Evolutionary conservation across 2,888 invertebrate genomes (phyloP).

Genomic region (Ormia ochracea): DNA sequence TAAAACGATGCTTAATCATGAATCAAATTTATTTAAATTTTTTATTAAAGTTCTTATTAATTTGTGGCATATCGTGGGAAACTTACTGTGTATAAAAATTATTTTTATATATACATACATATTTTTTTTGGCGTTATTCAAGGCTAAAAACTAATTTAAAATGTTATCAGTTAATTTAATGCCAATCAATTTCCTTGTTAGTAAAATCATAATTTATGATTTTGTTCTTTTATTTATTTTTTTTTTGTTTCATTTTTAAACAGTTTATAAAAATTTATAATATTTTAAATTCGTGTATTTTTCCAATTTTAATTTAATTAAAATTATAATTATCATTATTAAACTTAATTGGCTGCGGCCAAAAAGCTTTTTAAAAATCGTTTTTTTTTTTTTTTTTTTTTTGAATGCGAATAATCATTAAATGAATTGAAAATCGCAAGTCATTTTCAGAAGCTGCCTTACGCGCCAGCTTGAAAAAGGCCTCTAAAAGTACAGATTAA

Average conservation of each 20-base stretch:
- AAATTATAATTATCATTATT: slow-evolving; percentile 51
- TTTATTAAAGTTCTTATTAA: too few species aligned
- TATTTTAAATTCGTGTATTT: neutral
- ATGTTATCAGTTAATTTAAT: slow-evolving; percentile 10
- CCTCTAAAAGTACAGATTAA: neutral
- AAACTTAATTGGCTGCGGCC: slow-evolving; percentile 39
- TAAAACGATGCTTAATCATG: too few species aligned
- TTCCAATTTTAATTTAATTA: slow-evolving; percentile 26
- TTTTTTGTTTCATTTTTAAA: neutral
- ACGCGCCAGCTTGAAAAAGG: neutral
- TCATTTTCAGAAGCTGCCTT: neutral
- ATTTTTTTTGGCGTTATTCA: too few species aligned
- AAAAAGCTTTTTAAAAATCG: too few species aligned
- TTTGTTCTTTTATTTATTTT: neutral
- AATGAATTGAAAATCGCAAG: neutral
- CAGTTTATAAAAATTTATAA: neutral
- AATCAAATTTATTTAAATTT: too few species aligned
- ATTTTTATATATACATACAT: neutral
- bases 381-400: neutral
- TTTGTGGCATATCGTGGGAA: slow-evolving; percentile 5
- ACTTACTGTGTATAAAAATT: neutral
- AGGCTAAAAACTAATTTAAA: slow-evolving; percentile 10
- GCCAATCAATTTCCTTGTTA: slow-evolving; percentile 18
- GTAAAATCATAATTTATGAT: neutral
- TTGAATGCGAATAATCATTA: neutral